Conservation (phyloP, 2,113 vertebrate genomes). For the Rutilus rutilus region DNA sequence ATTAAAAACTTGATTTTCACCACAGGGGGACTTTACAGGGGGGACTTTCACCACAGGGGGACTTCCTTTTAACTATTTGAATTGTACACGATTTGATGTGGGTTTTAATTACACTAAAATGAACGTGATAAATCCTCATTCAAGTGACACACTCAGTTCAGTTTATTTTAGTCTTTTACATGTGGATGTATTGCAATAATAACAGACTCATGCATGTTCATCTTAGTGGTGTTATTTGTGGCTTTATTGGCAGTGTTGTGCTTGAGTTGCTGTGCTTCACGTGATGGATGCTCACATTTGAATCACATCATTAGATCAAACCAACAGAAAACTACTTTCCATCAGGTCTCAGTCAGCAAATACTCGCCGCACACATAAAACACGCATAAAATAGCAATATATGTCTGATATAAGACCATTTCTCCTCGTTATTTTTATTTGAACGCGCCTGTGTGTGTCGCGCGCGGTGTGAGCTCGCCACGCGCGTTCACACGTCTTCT, state of each 20-base stretch:
- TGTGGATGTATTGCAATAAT: neutral
- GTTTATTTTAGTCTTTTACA: neutral
- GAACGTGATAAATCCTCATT: neutral
- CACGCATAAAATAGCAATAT: rapidly evolving
- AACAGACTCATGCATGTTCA: neutral
- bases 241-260: neutral
- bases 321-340: neutral
- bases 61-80: neutral
- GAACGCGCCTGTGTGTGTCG: neutral
- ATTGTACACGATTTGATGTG: neutral
- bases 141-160: neutral
- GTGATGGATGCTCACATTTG: neutral
- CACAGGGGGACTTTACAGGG: too few species aligned
- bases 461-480: slow-evolving; percentile 44
- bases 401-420: too few species aligned
- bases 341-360: neutral
- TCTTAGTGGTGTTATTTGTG: neutral
- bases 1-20: too few species aligned
- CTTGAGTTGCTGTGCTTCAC: neutral
- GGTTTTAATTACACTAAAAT: neutral
- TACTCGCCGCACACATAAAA: rapidly evolving
- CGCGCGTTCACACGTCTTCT: slow-evolving; percentile 81
- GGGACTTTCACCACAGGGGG: too few species aligned
- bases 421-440: neutral
- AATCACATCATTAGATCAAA: neutral